Percentiles rank a stretch among this genome's conserved stretches.
phyloP scores from a whole-genome alignment of 2,888 invertebrate species.

The Nymphalis polychloros region DNA sequence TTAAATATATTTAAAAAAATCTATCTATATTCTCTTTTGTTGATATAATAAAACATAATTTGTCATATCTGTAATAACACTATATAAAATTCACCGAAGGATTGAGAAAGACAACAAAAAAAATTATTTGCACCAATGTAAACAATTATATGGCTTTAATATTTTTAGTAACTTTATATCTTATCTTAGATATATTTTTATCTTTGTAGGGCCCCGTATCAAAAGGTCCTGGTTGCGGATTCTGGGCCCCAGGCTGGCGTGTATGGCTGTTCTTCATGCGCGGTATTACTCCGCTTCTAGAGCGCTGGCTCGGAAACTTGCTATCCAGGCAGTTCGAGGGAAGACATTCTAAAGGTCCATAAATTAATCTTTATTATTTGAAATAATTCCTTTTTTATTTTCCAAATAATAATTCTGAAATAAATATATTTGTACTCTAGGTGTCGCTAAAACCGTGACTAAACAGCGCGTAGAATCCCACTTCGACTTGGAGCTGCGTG shows the following conservation, averaged over 20 bases:
- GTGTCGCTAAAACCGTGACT: conserved; percentile 99
- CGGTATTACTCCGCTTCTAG: conserved; percentile 98
- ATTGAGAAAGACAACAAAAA: too few species aligned
- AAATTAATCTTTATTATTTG: neutral
- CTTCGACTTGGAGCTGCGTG: conserved; percentile 98
- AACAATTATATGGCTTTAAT: neutral
- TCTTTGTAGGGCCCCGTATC: conserved; percentile 93
- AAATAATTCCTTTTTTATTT: neutral
- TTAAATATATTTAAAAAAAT: conserved; percentile 12
- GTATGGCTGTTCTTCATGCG: conserved; percentile 99
- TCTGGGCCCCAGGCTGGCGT: conserved; percentile 99
- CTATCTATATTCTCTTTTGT: neutral
- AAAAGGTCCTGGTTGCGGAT: conserved; percentile 98
- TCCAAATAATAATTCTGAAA: neutral
- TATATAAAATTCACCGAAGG: too few species aligned
- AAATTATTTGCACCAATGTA: too few species aligned
- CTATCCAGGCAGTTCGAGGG: conserved; percentile 99
- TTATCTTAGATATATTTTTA: neutral
- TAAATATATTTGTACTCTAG: conserved; percentile 43
- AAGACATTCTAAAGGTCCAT: conserved; percentile 94
- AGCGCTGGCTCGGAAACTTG: conserved; percentile 99
- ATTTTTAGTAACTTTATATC: neutral
- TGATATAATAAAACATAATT: too few species aligned
- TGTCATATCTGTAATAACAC: too few species aligned
- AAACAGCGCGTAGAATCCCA: conserved; percentile 99